phyloP scores from a whole-genome alignment of 2,888 invertebrate genomes.

The Drosophila multiciliata region DNA sequence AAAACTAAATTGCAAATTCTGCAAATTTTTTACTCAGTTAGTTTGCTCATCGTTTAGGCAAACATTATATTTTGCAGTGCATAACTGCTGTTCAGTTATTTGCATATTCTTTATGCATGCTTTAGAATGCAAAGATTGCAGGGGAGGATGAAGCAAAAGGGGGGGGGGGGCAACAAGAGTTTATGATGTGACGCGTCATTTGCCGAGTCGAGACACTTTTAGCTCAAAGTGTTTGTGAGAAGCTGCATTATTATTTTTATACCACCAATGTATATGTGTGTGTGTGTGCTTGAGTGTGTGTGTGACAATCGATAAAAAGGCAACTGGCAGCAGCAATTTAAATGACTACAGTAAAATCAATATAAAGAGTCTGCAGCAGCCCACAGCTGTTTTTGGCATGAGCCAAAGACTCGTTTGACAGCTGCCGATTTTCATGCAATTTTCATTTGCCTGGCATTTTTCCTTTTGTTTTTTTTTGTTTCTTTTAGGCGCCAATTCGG shows the following conservation, averaged over 20 bases:
- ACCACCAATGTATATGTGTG: not conserved
- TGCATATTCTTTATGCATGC: slow-evolving; percentile 34
- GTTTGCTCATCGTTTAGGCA: not conserved
- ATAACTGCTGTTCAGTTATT: slow-evolving; percentile 1
- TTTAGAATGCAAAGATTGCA: not conserved
- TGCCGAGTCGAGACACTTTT: slow-evolving; percentile 32
- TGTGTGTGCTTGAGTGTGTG: slow-evolving; percentile 6
- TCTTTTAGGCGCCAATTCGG: slow-evolving; percentile 68
- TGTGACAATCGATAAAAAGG: slow-evolving; percentile 30
- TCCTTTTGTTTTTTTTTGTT: slow-evolving; percentile 10
- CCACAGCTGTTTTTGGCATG: slow-evolving; percentile 50
- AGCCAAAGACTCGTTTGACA: slow-evolving; percentile 54
- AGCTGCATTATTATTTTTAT: slow-evolving; percentile 44
- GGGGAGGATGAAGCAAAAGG: not conserved
- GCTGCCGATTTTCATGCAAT: slow-evolving; percentile 72
- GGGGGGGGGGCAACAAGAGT: not conserved
- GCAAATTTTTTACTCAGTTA: not conserved
- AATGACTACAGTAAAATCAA: slow-evolving; percentile 53
- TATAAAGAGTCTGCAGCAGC: slow-evolving; percentile 11
- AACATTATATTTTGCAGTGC: slow-evolving; percentile 17
- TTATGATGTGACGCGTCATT: slow-evolving; percentile 41
- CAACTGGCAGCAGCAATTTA: slow-evolving; percentile 28
- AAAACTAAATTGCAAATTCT: not conserved
- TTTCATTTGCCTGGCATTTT: slow-evolving; percentile 42
- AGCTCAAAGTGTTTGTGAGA: slow-evolving; percentile 1